Evolutionary conservation across 2,797 vertebrate genomes (phyloP).

Genomic region (Cyclura pinguis): DNA sequence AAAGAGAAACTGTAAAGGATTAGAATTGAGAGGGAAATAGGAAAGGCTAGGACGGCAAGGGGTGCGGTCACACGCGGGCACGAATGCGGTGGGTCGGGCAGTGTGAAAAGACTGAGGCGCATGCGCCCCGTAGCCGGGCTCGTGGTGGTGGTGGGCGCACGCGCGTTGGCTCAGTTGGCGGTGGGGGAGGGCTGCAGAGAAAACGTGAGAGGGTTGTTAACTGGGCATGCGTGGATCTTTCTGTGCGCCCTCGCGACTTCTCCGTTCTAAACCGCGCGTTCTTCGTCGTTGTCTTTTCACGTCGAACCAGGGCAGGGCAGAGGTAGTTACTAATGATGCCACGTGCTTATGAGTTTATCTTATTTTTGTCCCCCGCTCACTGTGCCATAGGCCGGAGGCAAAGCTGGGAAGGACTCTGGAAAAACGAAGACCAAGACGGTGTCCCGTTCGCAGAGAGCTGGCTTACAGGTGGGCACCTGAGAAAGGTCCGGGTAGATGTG

Average conservation of each 20-base stretch:
- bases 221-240: neutral
- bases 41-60: neutral
- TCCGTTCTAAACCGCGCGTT: neutral
- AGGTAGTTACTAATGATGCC: neutral
- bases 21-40: too few relatives aligned
- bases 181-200: accelerated
- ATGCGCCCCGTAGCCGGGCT: conserved; percentile 36
- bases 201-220: accelerated
- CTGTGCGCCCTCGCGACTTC: neutral
- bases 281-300: neutral
- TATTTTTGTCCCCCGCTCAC: accelerated
- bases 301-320: too few relatives aligned
- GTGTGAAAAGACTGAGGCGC: conserved; percentile 55
- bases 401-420: conserved; percentile 97
- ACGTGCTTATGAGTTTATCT: neutral
- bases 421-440: conserved; percentile 98
- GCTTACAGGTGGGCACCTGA: conserved; percentile 88
- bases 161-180: neutral
- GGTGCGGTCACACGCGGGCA: neutral
- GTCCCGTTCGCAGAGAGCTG: conserved; percentile 96
- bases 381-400: conserved; percentile 89
- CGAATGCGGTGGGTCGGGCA: neutral
- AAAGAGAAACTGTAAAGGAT: neutral
- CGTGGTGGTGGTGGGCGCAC: neutral
- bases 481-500: neutral